Base-by-base conservation (phyloP, 2,113 vertebrate genomes). In the Macrotus californicus region DNA sequence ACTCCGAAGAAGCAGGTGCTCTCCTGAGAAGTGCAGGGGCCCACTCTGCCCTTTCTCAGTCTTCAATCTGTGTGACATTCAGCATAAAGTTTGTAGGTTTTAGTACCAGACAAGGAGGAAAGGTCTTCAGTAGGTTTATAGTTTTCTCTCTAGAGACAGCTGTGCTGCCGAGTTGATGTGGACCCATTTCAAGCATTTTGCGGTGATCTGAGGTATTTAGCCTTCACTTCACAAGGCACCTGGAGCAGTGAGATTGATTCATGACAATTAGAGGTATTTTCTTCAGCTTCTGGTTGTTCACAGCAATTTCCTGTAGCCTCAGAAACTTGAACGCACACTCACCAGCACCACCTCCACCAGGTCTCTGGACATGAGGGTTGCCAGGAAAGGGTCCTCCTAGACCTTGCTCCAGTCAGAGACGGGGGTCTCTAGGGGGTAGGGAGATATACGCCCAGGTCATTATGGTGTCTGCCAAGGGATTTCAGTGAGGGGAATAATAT, bases 71-170 rank as follows among this genome's bases (percentile, higher is more conserved):
- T 4, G 3, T 2, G 7, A 24, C 18, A 3, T 22, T 43, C 13
- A 61, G 14, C 48, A 39, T n/a, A 9, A 29, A 4, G 10, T 22
- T 64, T 11, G 4, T 13, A 19, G 34, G n/a, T 6, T 70, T n/a
- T 15, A 29, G 36, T 2, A 14, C 26, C 14, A 19, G 21, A 16
- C 5, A 31, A 26, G 0, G 18, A 29, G 24, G 29, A 14, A 21
- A 12, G 36, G 61, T 7, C 22, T 11, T 1, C 16, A 18, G 31
- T 1, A 21, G 39, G n/a, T 15, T 39, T 7, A 0, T 0, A 0
- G 59, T 12, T 46, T 52, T 61, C 18, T 50, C 48, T 50, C 21
- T 0, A 22, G 34, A 26, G 14, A 8, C 4, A 22, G 26, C 18
- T 56, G 36, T 29, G 36, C 64, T 19, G 4, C 52, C 10, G 64